Conservation (phyloP, 1,140 invertebrate species). For the Drosophila novamexicana region DNA sequence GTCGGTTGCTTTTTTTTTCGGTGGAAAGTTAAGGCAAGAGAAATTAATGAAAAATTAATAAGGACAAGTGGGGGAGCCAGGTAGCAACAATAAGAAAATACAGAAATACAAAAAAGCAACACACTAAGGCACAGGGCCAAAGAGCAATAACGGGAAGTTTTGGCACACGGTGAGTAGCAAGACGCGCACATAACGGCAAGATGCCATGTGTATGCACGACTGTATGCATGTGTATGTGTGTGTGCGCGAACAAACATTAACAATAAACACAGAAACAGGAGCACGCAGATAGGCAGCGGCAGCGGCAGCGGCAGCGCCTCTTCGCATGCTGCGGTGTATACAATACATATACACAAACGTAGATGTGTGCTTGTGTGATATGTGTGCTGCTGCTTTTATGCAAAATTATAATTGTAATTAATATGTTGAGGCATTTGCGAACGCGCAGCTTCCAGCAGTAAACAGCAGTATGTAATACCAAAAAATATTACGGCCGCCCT, state of each 20-base stretch:
- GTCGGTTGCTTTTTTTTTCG: conserved; percentile 48
- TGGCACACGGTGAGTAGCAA: conserved; percentile 49
- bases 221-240: conserved; percentile 27
- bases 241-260: conserved; percentile 55
- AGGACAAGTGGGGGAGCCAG: conserved; percentile 20
- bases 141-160: conserved; percentile 36
- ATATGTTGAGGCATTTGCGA: conserved; percentile 13
- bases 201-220: conserved; percentile 19
- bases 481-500: neutral
- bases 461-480: conserved; percentile 7
- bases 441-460: conserved; percentile 2
- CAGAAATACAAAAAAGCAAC: conserved; percentile 15
- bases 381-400: conserved; percentile 32
- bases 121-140: conserved; percentile 5
- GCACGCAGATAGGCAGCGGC: conserved; percentile 15
- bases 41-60: conserved; percentile 52
- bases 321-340: conserved; percentile 12
- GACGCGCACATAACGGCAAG: conserved; percentile 12
- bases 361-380: conserved; percentile 8
- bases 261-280: conserved; percentile 68
- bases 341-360: conserved; percentile 8
- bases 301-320: conserved; percentile 13
- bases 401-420: conserved; percentile 39
- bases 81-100: neutral
- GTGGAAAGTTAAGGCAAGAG: conserved; percentile 39